phyloP scores from a whole-genome alignment of 35 echinoderm and acorn worm genomes.

The Chiridota heheva region DNA sequence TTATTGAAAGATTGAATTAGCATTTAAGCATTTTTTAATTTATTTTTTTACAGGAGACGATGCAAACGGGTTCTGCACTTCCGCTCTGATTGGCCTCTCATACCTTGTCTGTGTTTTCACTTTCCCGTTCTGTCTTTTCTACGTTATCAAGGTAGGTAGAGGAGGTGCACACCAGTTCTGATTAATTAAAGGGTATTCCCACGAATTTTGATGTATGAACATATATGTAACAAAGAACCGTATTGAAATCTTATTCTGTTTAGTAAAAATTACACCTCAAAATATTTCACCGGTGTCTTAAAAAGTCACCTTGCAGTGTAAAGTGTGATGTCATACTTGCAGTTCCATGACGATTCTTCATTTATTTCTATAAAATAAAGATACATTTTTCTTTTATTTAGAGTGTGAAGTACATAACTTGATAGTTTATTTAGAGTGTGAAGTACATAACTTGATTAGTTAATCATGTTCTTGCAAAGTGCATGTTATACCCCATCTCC shows the following conservation, averaged over 20 bases:
- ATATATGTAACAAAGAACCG: neutral
- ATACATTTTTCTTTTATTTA: too few species aligned
- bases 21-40: too few species aligned
- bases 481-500: too few species aligned
- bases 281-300: neutral
- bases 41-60: too few species aligned
- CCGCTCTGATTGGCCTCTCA: conserved; percentile 14
- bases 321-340: neutral
- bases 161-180: neutral
- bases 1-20: too few species aligned
- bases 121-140: conserved; percentile 50
- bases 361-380: too few species aligned
- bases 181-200: neutral
- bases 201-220: neutral
- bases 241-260: too few species aligned
- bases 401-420: too few species aligned
- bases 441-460: too few species aligned
- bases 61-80: neutral
- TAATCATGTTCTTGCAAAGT: too few species aligned
- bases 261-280: too few species aligned
- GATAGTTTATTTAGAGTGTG: too few species aligned
- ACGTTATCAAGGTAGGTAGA: conserved; percentile 40
- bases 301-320: neutral
- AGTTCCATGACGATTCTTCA: neutral
- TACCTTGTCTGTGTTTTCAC: conserved; percentile 27